Evolutionary conservation across 2,113 vertebrate species (phyloP).

Genomic region (Scophthalmus maximus): DNA sequence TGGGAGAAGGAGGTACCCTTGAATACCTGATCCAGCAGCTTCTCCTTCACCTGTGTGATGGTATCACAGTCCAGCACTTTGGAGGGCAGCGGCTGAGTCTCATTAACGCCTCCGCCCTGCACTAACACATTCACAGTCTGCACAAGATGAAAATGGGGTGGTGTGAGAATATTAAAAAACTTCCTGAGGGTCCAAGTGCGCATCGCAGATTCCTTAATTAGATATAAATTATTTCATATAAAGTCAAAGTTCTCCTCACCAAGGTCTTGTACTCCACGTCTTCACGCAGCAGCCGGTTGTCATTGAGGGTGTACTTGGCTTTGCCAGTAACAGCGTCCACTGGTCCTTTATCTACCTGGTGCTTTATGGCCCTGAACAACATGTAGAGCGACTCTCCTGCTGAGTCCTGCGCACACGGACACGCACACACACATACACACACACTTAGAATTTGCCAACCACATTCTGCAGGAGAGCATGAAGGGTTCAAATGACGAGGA

Average conservation of each 20-base stretch:
- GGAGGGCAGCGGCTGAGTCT: slow-evolving; percentile 87
- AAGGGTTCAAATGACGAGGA: not conserved
- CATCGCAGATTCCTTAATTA: not conserved
- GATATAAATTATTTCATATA: not conserved
- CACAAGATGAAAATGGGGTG: not conserved
- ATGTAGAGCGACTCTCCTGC: slow-evolving; percentile 96
- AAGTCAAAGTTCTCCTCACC: slow-evolving; percentile 80
- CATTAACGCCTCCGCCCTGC: slow-evolving; percentile 84
- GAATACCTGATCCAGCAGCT: slow-evolving; percentile 95
- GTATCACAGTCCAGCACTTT: slow-evolving; percentile 96
- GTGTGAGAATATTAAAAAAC: not conserved
- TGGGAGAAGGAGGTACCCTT: slow-evolving; percentile 93
- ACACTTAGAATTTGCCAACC: not conserved
- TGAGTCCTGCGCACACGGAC: slow-evolving; percentile 86
- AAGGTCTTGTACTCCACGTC: slow-evolving; percentile 95
- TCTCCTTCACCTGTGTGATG: slow-evolving; percentile 98
- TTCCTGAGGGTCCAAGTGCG: not conserved
- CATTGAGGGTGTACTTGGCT: slow-evolving; percentile 97
- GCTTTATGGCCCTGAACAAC: slow-evolving; percentile 97
- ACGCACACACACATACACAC: not conserved
- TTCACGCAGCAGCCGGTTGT: slow-evolving; percentile 95
- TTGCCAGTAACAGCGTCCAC: slow-evolving; percentile 97
- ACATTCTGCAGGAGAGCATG: not conserved
- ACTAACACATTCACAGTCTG: slow-evolving; percentile 92
- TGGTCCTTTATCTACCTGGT: slow-evolving; percentile 97